Evolutionary conservation across 1,140 invertebrate genomes (phyloP).

Genomic region (Drosophila repleta): DNA sequence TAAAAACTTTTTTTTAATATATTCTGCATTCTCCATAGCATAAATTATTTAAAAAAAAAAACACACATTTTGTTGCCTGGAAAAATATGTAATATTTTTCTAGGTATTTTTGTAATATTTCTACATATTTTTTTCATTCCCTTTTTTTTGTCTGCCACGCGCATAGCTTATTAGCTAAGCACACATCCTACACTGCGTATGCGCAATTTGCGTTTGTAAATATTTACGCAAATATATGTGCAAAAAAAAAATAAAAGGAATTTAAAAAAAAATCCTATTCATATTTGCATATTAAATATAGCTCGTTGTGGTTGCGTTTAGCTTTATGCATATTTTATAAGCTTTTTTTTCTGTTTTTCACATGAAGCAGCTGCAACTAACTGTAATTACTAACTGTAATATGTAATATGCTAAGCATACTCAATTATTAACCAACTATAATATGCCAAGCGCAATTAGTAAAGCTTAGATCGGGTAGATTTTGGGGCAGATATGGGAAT

Average conservation of each 20-base stretch:
- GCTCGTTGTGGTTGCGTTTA: background rate
- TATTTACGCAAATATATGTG: background rate
- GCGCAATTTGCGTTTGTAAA: constrained; percentile 5
- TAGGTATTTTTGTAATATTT: background rate
- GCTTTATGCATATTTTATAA: background rate
- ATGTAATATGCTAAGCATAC: too few relatives aligned
- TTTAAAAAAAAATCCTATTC: background rate
- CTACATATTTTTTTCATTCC: background rate
- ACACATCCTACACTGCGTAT: background rate
- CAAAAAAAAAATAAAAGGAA: background rate
- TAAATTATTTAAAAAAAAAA: too few relatives aligned
- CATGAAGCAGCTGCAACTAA: background rate
- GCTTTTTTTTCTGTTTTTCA: background rate
- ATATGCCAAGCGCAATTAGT: too few relatives aligned
- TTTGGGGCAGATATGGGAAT: too few relatives aligned
- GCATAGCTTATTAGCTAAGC: background rate
- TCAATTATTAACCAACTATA: too few relatives aligned
- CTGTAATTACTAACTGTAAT: too few relatives aligned
- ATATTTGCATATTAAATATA: constrained; percentile 5
- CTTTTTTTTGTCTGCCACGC: background rate
- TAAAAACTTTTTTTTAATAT: too few relatives aligned
- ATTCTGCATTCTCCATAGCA: too few relatives aligned
- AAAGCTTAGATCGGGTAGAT: too few relatives aligned
- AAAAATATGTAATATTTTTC: background rate
- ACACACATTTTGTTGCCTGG: too few relatives aligned